Evolutionary conservation across 2,113 vertebrate species (phyloP).

Genomic region (Oreamnos americanus): DNA sequence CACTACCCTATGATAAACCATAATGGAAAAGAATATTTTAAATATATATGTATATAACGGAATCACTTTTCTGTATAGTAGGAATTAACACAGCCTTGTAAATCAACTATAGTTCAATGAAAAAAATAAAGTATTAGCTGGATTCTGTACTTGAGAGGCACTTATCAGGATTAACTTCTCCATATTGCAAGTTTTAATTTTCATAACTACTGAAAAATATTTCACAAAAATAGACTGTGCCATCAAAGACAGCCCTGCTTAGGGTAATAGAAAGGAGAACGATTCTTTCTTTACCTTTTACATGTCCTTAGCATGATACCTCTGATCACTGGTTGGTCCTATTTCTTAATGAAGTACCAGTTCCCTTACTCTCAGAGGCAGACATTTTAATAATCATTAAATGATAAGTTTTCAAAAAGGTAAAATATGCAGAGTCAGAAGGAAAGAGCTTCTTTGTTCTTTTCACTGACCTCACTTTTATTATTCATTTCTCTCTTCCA

Average conservation of each 20-base stretch:
- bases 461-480: neutral
- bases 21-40: neutral
- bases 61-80: neutral
- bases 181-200: neutral
- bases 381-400: slow-evolving; percentile 36
- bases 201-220: neutral
- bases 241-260: neutral
- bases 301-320: neutral
- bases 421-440: neutral
- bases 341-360: neutral
- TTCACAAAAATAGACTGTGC: neutral
- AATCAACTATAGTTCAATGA: neutral
- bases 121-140: neutral
- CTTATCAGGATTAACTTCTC: neutral
- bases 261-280: neutral
- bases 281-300: neutral
- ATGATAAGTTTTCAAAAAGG: neutral
- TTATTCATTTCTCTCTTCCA: neutral
- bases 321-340: neutral
- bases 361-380: neutral
- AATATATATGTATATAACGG: neutral
- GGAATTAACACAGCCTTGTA: neutral
- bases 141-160: neutral
- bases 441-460: slow-evolving; percentile 2
- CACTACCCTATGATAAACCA: neutral